Base-by-base conservation (phyloP, 2,888 invertebrate species). In the Eupithecia centaureata region DNA sequence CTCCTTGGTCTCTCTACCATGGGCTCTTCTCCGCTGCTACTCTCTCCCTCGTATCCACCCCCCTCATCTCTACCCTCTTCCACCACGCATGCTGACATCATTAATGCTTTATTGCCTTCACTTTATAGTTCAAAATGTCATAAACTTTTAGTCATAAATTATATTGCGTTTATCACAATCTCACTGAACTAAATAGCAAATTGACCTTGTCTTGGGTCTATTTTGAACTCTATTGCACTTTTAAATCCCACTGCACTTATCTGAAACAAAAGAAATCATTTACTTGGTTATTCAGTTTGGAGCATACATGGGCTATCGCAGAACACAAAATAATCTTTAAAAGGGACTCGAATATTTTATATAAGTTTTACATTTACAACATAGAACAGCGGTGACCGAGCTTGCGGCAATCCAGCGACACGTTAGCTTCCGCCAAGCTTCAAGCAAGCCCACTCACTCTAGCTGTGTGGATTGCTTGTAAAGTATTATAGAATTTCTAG, bases 11-110 rank as follows among this genome's bases (percentile, higher is more conserved):
- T 86, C 76, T 90, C 91, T 90, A 91, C 73, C 85, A 94, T 83
- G 64, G 80, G 83, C 54, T 78, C 83, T 35, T 79, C 81, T 51
- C 80, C 80, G 57, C 78, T 67, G 67, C 82, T 82, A 59, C 75
- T 73, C 33, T 85, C 87, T 12, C 75, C 71, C 63, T 77, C 78
- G 67, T 80, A 74, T 65, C 87, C 89, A 63, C 87, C 88, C 8
- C 89, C 87, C 72, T 89, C 89, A 70, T 92, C 92, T 28, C 89
- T 81, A 22, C 88, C 89, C 76, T 92, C 92, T 77, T 92, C 92
- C 52, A 92, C 85, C 28, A 92, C 87, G 75, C 92, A 92, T 76
- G 91, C 86, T 35, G 91, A 91, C 92, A 92, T 92, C 73, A 84
- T 85, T 84, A 83, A 82, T 74, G 79, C 83, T 61, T 72, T 70